Conservation (phyloP, 2,113 vertebrate genomes). For the Actinemys pallida region DNA sequence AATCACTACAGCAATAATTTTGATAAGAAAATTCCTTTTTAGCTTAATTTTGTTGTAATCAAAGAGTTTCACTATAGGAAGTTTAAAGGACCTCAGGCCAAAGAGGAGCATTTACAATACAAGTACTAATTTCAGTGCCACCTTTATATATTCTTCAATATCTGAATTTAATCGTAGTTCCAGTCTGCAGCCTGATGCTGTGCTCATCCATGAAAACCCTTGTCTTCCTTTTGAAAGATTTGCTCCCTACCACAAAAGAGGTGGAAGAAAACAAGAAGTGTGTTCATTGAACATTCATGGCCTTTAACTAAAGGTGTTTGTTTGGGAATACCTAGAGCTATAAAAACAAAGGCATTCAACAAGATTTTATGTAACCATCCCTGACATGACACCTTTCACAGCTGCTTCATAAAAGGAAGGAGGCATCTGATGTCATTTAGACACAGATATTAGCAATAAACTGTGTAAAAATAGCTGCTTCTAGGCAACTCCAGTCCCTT, state of each 20-base stretch:
- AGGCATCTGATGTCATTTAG: background rate
- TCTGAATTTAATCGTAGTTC: background rate
- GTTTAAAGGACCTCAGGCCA: background rate
- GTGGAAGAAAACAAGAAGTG: background rate
- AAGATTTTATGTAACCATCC: background rate
- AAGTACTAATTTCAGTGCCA: background rate
- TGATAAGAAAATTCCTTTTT: background rate
- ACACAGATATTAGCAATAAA: background rate
- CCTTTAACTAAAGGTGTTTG: background rate
- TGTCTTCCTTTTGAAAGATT: background rate
- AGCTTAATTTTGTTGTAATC: background rate
- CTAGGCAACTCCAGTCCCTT: background rate
- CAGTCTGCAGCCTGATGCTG: background rate
- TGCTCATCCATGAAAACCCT: fast-evolving
- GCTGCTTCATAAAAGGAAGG: background rate
- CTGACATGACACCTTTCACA: background rate
- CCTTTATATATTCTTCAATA: background rate
- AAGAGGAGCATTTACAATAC: background rate
- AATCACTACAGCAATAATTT: background rate
- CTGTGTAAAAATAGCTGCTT: background rate
- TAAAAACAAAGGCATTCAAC: background rate
- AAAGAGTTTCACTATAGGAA: background rate
- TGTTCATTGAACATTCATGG: background rate
- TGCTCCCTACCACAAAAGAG: background rate
- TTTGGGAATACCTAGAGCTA: background rate